Evolutionary conservation across 1,140 invertebrate genomes (phyloP), one percentile per base, ranked within the genome.

Genomic region (Streblospio benedicti): DNA sequence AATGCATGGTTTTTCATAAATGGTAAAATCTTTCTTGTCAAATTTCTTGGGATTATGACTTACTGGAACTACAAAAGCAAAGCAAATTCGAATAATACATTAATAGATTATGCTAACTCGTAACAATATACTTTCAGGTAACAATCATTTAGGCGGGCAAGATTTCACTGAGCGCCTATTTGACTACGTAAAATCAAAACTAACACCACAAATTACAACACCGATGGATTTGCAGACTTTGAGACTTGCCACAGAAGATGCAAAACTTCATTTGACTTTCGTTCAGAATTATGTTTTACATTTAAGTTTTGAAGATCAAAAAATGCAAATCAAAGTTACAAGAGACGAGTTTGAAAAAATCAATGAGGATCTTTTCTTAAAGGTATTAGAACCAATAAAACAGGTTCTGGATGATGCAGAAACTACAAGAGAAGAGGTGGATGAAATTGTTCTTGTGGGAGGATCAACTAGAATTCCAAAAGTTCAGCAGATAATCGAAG

Each of bases 361-460:
- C 6, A 81, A 81, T 62, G 60, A 64, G 33, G 76, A 79, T 65
- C 65, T 81, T 14, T 79, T 81, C 62, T 61, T 69, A 16, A 77
- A 75, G 60, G 69, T 76, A 20, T 53, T 77, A 41, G 68, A 72
- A 45, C 75, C 75, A n/a, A 71, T 77, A 6, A 45, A 71, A 53
- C 67, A 55, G 35, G 73, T 75, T 25, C 80, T 99, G 63, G 91
- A 98, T 79, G 93, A 97, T 78, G 91, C 60, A 1, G 59, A 69
- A 30, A 47, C 76, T 33, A 56, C 47, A 9, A 67, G 31, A 61
- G 64, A 69, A 18, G 74, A 81, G 30, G 69, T 81, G 16, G 76
- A 81, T 66, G 79, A 81, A 66, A 71, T 81, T 50, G 76, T 81
- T n/a, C 56, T 81, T 57, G 80, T 81, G 14, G 79, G 79, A 4